Evolutionary conservation across 1,140 invertebrate genomes (phyloP), one percentile per base, ranked within the genome.

Genomic region (Bombus soroeensis): DNA sequence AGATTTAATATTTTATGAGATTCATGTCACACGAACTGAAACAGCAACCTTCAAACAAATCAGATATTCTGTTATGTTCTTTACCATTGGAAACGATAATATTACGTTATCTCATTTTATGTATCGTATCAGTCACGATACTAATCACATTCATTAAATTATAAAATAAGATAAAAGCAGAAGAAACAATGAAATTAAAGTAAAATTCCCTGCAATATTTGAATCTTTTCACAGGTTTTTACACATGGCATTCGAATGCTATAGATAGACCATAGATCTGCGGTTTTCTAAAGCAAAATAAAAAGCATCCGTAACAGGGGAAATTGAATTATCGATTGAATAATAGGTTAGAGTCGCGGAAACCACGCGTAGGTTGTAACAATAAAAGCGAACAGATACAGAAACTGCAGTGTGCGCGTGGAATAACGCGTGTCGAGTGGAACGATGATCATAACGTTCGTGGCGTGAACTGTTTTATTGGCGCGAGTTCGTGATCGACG

Each of bases 381-480:
- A 39, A 62, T 66, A 47, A 70, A 80, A 13, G 78, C 62, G 41
- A 66, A 77, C 41, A 75, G 64, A 32, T 13, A 34, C 32, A 68
- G 73, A 53, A 76, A 18, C 25, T 28, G 71, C 71, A 39, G 37
- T 8, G 39, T 37, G 53, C 34, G 57, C 15, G 25, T 28, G 9
- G 75, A 62, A 32, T 41, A 39, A 77, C 57, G 75, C 75, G 57
- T n/a, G 37, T 28, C 53, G 62, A 47, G 39, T 28, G 77, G 10
- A 68, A n/a, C 78, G 78, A 80, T 80, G 64, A 80, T 80, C 78
- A 43, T 80, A 80, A 70, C 78, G 62, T 25, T 80, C 75, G 41
- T 13, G 12, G 22, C 6, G 64, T 25, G 43, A 53, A 28, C 70
- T 73, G 71, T 73, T 81, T 74, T 73, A 81, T 81, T 62, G 47